Evolutionary conservation across 2,113 vertebrate species (phyloP).

Genomic region (Neolamprologus toae): DNA sequence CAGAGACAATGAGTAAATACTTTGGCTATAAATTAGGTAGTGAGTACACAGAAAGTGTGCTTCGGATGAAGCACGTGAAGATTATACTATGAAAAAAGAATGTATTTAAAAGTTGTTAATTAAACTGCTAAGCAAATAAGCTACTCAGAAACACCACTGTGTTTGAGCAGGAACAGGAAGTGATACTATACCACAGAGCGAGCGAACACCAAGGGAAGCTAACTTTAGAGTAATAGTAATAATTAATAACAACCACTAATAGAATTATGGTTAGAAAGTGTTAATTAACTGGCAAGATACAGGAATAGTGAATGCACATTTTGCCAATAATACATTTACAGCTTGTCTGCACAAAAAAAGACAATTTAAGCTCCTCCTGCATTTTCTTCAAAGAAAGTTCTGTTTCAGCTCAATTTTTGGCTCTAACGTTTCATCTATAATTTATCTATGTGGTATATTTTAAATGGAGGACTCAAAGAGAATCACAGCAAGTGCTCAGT

Average conservation of each 20-base stretch:
- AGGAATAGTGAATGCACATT: background rate
- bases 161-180: too few relatives aligned
- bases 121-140: too few relatives aligned
- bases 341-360: background rate
- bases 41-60: too few relatives aligned
- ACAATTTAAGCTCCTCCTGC: background rate
- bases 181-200: too few relatives aligned
- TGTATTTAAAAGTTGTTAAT: too few relatives aligned
- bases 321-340: background rate
- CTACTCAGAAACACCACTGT: too few relatives aligned
- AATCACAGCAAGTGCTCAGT: slow-evolving; percentile 40
- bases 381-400: background rate
- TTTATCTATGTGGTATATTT: slow-evolving; percentile 50
- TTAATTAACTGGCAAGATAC: background rate
- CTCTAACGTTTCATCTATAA: slow-evolving; percentile 39
- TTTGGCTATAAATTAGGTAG: too few relatives aligned
- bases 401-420: slow-evolving; percentile 22
- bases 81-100: too few relatives aligned
- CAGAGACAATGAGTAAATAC: too few relatives aligned
- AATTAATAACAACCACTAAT: background rate
- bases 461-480: slow-evolving; percentile 37
- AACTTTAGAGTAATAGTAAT: background rate
- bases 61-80: too few relatives aligned
- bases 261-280: background rate
- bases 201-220: too few relatives aligned